phyloP scores from a whole-genome alignment of 2,113 vertebrate genomes.

The Riparia riparia region DNA sequence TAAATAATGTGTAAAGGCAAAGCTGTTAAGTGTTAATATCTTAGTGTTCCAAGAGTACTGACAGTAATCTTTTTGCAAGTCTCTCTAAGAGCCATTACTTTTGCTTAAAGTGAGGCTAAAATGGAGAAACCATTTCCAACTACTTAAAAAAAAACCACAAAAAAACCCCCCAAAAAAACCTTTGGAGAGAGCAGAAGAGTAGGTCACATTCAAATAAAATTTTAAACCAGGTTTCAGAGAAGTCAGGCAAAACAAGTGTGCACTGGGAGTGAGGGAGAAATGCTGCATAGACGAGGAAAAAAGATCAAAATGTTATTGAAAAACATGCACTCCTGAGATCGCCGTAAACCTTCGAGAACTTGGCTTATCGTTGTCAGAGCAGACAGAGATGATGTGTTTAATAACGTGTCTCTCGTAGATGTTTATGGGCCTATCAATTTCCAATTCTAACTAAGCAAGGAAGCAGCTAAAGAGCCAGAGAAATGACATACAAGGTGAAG shows the following conservation, averaged over 20 bases:
- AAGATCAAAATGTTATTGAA: not conserved
- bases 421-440: not conserved
- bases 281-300: not conserved
- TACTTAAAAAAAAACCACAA: not conserved
- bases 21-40: not conserved
- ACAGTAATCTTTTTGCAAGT: not conserved
- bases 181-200: not conserved
- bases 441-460: not conserved
- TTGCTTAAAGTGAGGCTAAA: not conserved
- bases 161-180: not conserved
- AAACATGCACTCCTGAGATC: not conserved
- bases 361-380: not conserved
- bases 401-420: not conserved
- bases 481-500: not conserved
- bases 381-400: not conserved
- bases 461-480: not conserved
- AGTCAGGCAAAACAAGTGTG: not conserved
- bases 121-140: not conserved
- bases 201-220: not conserved
- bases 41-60: constrained; percentile 9
- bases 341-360: not conserved
- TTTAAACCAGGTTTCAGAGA: not conserved
- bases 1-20: not conserved
- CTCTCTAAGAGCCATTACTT: not conserved
- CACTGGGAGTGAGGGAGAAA: not conserved